phyloP scores from a whole-genome alignment of 2,888 invertebrate species.

The Punctoribates punctum region DNA sequence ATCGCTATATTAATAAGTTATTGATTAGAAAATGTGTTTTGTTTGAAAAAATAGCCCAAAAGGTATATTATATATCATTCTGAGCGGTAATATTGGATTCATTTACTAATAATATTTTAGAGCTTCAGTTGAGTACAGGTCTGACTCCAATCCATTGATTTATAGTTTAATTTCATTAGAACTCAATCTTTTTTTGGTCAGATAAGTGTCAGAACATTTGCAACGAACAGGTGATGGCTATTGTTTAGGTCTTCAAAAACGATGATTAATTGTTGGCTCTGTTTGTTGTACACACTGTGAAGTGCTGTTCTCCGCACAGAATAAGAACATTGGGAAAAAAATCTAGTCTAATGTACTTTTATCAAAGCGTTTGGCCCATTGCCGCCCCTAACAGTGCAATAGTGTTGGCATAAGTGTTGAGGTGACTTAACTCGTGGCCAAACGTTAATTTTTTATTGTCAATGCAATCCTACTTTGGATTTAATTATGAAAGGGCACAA shows the following conservation, averaged over 20 bases:
- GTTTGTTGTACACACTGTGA: background rate
- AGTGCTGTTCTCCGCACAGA: background rate
- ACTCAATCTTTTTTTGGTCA: constrained; percentile 7
- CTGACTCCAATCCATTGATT: constrained; percentile 19
- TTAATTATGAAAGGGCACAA: background rate
- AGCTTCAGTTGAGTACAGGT: background rate
- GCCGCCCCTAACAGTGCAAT: constrained; percentile 21
- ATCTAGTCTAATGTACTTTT: constrained; percentile 14
- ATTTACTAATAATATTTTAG: background rate
- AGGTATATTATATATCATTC: constrained; percentile 8
- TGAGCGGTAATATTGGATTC: background rate
- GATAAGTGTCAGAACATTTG: constrained; percentile 21
- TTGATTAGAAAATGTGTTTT: background rate
- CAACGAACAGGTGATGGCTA: constrained; percentile 18
- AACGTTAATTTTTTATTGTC: constrained; percentile 20
- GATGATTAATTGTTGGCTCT: constrained; percentile 4
- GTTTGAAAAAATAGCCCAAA: background rate
- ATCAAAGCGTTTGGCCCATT: background rate
- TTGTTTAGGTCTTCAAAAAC: constrained; percentile 17
- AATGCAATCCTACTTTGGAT: background rate
- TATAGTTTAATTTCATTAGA: constrained; percentile 27
- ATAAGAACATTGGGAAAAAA: too few relatives aligned
- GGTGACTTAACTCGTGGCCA: constrained; percentile 21
- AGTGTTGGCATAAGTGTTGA: too few relatives aligned
- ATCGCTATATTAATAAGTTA: constrained; percentile 19